Percentiles rank a stretch among this genome's conserved stretches.
phyloP scores from a whole-genome alignment of 2,888 invertebrate species.

The Hirtodrosophila confusa region DNA sequence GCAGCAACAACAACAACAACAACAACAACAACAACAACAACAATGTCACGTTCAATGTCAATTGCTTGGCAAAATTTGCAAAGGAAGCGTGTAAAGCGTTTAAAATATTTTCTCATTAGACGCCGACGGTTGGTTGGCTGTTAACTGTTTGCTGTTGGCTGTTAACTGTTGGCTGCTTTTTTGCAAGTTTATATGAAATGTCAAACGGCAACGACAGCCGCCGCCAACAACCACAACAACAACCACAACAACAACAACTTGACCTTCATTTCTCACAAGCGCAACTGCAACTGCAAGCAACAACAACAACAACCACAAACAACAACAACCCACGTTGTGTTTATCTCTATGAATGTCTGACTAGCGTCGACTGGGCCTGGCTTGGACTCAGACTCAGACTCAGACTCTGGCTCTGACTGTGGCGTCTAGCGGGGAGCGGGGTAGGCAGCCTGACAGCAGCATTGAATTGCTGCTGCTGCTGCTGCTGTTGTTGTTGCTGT shows the following conservation, averaged over 20 bases:
- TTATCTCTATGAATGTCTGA: slow-evolving; percentile 70
- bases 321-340: slow-evolving; percentile 62
- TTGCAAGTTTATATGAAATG: slow-evolving; percentile 74
- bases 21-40: slow-evolving; percentile 47
- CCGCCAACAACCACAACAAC: slow-evolving; percentile 23
- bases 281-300: slow-evolving; percentile 54
- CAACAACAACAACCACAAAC: slow-evolving; percentile 35
- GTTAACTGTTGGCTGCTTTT: slow-evolving; percentile 12
- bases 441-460: slow-evolving; percentile 58
- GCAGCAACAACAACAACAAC: slow-evolving; percentile 20
- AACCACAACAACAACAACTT: slow-evolving; percentile 32
- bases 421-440: slow-evolving; percentile 46
- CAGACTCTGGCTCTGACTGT: slow-evolving; percentile 2
- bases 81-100: slow-evolving; percentile 78
- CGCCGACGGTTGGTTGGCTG: slow-evolving; percentile 41
- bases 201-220: slow-evolving; percentile 62
- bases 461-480: slow-evolving; percentile 61
- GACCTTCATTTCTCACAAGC: slow-evolving; percentile 75
- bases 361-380: slow-evolving; percentile 55
- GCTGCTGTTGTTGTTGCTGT: slow-evolving; percentile 22
- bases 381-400: slow-evolving; percentile 15
- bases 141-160: slow-evolving; percentile 24
- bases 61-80: slow-evolving; percentile 69
- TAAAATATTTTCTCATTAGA: slow-evolving; percentile 78
- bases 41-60: slow-evolving; percentile 79